These are phyloP conservation scores for Oryzias javanicus DNA, from an alignment of 2,113 vertebrate species.

Conservation along the genomic window DNA sequence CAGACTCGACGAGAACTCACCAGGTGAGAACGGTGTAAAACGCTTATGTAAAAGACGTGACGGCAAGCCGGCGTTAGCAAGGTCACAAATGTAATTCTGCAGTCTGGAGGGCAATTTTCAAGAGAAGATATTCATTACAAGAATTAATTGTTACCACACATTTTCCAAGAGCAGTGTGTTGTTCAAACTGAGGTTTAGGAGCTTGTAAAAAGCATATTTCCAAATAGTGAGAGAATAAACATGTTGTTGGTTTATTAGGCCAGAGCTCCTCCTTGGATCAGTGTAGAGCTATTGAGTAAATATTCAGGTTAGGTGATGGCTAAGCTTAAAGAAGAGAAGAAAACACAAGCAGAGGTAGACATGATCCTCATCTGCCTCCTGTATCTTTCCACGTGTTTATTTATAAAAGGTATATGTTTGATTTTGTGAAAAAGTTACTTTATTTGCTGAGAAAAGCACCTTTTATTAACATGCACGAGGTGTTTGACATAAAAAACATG, in stretches of 20 bases:
- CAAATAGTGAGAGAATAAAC: not conserved
- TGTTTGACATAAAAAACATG: too few relatives aligned
- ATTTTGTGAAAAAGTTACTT: too few relatives aligned
- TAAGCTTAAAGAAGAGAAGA: too few relatives aligned
- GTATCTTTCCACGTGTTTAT: too few relatives aligned
- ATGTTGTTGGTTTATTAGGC: not conserved
- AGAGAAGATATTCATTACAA: conserved; percentile 20
- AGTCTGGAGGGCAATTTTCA: conserved; percentile 26
- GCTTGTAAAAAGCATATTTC: not conserved
- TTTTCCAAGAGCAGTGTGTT: not conserved
- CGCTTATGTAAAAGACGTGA: conserved; percentile 64
- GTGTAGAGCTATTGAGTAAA: too few relatives aligned
- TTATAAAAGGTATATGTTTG: too few relatives aligned
- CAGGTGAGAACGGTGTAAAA: conserved; percentile 55
- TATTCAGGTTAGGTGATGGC: too few relatives aligned
- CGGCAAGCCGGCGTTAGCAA: conserved; percentile 15
- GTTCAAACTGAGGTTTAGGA: not conserved
- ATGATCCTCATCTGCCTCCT: too few relatives aligned
- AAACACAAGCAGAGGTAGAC: too few relatives aligned
- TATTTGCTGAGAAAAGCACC: too few relatives aligned
- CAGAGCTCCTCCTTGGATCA: too few relatives aligned
- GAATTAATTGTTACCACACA: conserved; percentile 3
- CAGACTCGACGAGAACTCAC: conserved; percentile 52
- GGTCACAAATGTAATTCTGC: conserved; percentile 26
- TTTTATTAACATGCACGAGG: too few relatives aligned